Evolutionary conservation across 2,888 invertebrate species (phyloP).

Genomic region (Oeneis ivallda): DNA sequence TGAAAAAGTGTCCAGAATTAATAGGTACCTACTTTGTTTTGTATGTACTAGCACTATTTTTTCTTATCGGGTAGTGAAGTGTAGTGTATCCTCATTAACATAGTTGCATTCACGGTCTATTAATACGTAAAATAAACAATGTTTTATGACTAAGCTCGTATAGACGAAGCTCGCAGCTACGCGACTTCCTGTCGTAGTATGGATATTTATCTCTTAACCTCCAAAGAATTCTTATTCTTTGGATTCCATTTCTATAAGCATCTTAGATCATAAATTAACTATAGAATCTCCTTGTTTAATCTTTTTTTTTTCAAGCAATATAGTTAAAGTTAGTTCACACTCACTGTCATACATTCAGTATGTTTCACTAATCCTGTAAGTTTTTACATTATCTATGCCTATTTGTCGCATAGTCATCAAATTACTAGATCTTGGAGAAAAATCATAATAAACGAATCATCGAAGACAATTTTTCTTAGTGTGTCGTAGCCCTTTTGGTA

Average conservation of each 20-base stretch:
- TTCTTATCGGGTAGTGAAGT: not conserved
- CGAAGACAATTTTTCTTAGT: not conserved
- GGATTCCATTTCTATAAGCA: not conserved
- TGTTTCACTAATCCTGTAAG: too few relatives aligned
- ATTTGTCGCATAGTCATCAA: too few relatives aligned
- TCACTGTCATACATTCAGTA: too few relatives aligned
- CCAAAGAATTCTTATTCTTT: too few relatives aligned
- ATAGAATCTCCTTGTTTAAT: not conserved
- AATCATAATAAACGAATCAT: too few relatives aligned
- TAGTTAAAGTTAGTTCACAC: too few relatives aligned
- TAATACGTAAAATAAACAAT: not conserved
- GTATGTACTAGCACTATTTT: not conserved
- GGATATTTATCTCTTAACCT: not conserved
- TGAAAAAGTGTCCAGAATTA: not conserved
- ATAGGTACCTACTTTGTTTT: not conserved
- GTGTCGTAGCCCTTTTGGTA: not conserved
- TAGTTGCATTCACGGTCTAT: not conserved
- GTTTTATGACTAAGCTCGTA: not conserved
- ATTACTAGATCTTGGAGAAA: too few relatives aligned
- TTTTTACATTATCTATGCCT: too few relatives aligned
- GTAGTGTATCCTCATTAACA: not conserved
- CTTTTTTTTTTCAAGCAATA: too few relatives aligned
- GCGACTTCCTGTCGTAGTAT: constrained; percentile 5
- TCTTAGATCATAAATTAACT: not conserved
- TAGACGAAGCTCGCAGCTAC: not conserved